These are phyloP conservation scores for Cryptoleucopteryx plumbea DNA, from an alignment of 2,113 vertebrate species.

Conservation along the genomic window DNA sequence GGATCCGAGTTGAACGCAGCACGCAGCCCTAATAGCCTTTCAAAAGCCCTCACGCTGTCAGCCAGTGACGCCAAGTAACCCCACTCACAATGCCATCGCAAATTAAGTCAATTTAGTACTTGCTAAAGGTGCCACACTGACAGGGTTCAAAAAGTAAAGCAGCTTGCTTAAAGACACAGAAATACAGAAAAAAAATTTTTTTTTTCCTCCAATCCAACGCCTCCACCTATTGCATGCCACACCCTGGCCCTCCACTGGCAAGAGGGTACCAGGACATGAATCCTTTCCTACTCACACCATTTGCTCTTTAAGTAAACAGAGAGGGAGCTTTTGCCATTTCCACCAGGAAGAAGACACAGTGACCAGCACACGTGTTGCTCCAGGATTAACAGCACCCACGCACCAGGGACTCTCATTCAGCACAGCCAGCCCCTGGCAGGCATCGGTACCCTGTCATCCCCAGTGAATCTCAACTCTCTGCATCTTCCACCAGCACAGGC, in stretches of 20 bases:
- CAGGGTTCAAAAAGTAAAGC: neutral
- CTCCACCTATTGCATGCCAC: fast-evolving
- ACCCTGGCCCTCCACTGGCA: neutral
- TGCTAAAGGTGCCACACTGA: neutral
- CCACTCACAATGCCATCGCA: neutral
- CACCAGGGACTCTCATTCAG: neutral
- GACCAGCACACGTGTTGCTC: neutral
- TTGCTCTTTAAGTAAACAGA: neutral
- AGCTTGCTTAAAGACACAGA: neutral
- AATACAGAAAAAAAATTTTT: neutral
- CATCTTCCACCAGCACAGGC: neutral
- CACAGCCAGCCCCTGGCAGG: neutral
- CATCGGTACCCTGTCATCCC: neutral
- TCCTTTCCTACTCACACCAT: neutral
- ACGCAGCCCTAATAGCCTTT: neutral
- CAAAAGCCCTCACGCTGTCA: neutral
- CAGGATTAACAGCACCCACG: neutral
- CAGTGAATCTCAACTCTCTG: neutral
- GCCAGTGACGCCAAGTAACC: neutral
- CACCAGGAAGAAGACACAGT: neutral
- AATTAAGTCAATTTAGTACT: neutral
- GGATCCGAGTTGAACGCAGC: fast-evolving
- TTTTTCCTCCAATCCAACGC: neutral
- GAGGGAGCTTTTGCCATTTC: neutral
- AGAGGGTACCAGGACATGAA: neutral